Evolutionary conservation across 2,113 vertebrate genomes (phyloP).

Genomic region (Taxidea taxus): DNA sequence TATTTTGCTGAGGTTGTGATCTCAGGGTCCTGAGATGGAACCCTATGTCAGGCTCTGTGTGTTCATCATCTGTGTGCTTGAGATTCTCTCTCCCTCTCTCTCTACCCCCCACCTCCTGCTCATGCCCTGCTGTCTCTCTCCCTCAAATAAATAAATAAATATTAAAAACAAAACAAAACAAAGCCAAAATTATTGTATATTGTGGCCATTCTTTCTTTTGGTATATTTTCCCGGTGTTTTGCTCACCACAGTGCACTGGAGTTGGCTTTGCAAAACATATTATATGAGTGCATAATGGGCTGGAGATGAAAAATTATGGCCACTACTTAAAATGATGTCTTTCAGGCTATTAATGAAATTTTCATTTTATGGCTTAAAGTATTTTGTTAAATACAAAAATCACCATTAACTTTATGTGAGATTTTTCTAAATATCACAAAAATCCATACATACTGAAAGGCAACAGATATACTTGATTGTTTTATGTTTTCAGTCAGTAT

Average conservation of each 20-base stretch:
- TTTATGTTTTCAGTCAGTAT: neutral
- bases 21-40: neutral
- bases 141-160: neutral
- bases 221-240: neutral
- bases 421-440: neutral
- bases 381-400: conserved; percentile 11
- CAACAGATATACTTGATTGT: neutral
- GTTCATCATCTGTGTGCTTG: neutral
- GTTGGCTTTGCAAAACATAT: neutral
- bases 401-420: neutral
- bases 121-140: neutral
- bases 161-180: neutral
- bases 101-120: neutral
- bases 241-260: neutral
- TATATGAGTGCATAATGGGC: neutral
- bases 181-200: neutral
- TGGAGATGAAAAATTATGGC: neutral
- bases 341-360: neutral
- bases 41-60: neutral
- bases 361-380: neutral
- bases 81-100: neutral
- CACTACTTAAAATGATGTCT: neutral
- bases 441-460: neutral
- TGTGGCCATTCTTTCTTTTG: neutral
- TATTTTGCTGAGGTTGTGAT: neutral